Conservation (phyloP, 2,888 invertebrate genomes). For the Ornithoptera priamus region DNA sequence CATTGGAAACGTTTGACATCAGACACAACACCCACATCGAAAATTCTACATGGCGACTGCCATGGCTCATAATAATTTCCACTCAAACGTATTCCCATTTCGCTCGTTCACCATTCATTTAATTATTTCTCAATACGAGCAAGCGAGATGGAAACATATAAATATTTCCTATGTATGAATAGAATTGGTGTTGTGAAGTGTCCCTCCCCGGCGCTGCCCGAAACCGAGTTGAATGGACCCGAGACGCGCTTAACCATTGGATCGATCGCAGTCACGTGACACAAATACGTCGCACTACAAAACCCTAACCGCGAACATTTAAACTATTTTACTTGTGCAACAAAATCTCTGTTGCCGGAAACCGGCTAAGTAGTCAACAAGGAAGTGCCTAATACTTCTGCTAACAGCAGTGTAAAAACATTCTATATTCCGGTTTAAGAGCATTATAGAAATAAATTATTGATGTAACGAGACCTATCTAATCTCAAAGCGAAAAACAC, state of each 20-base stretch:
- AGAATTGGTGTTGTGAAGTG: constrained; percentile 76
- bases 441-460: too few species aligned
- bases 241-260: constrained; percentile 79
- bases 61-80: constrained; percentile 77
- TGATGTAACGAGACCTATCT: too few species aligned
- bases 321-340: constrained; percentile 32
- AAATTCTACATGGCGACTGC: constrained; percentile 76
- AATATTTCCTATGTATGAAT: constrained; percentile 77
- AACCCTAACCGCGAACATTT: constrained; percentile 49
- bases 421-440: too few species aligned
- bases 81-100: constrained; percentile 74
- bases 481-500: too few species aligned
- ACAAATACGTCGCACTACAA: constrained; percentile 57
- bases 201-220: constrained; percentile 62
- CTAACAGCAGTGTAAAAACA: too few species aligned
- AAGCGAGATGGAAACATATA: constrained; percentile 68
- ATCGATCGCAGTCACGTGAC: constrained; percentile 79
- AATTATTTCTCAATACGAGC: constrained; percentile 72
- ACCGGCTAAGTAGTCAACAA: too few species aligned
- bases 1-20: constrained; percentile 77
- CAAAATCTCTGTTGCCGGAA: too few species aligned
- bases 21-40: constrained; percentile 78
- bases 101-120: constrained; percentile 77
- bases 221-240: constrained; percentile 80
- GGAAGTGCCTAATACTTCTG: too few species aligned